Evolutionary conservation across 2,797 vertebrate species (phyloP), one percentile per base, ranked within the genome.

Genomic region (Chromis chromis): DNA sequence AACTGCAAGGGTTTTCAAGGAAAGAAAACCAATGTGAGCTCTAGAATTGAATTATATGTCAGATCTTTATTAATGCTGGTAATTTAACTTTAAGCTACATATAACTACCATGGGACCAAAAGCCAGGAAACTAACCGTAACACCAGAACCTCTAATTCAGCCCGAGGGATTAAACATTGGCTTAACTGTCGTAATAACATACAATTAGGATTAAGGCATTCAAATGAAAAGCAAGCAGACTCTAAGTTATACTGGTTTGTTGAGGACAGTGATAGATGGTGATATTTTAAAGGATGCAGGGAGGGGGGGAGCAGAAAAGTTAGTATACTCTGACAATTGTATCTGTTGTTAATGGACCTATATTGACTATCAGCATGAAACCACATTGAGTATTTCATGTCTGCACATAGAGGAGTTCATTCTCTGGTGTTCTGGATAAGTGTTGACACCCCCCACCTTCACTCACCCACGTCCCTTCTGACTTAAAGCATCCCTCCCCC

Each of bases 281-380:
- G 10, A 17, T 58, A 21, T 46, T 78, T 52, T 39, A 65, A 79
- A 72, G 54, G 46, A 59, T 17, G 25, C 25, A 24, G n/a, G 36
- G 25, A 7, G 22, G 28, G n/a, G 28, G 61, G 10, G 2, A 16
- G 25, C 24, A 54, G 40, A 65, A 78, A 74, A 86, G 76, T 86
- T 85, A 57, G 70, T 44, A 65, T 71, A 82, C 71, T 86, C 78
- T 85, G 76, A 95, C 91, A 91, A 93, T 90, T 86, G 58, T 86
- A 81, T 93, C 87, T 88, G 91, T 92, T 94, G 90, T 94, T 98
- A 98, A 98, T 98, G 96, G 96, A 95, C 88, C 81, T 60, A 53
- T 96, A 98, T 98, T 95, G 97, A 98, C 95, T 94, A 86, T 88
- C 90, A 86, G 69, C 76, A 91, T 82, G 90, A 96, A 95, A 96